Evolutionary conservation across 1,140 invertebrate genomes (phyloP).

Genomic region (Coelopa frigida): DNA sequence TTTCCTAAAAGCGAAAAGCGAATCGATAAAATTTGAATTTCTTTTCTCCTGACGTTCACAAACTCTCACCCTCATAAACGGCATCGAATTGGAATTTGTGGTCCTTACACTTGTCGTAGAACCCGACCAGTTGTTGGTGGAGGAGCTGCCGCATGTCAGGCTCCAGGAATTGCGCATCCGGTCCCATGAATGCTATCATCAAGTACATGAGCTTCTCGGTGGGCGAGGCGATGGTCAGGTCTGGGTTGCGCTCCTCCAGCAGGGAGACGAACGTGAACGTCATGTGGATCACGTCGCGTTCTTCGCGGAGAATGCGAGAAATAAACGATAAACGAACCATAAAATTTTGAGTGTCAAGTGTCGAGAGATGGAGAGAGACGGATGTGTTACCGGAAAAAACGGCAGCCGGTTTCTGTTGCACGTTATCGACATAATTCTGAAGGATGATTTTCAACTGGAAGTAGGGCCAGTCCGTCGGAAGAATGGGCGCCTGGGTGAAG

Average conservation of each 20-base stretch:
- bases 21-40: neutral
- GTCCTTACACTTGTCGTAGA: slow-evolving; percentile 19
- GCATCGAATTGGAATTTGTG: slow-evolving; percentile 31
- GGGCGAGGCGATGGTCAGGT: slow-evolving; percentile 28
- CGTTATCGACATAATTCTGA: slow-evolving; percentile 36
- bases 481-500: slow-evolving; percentile 27
- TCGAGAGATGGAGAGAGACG: neutral
- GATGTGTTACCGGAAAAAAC: slow-evolving; percentile 26
- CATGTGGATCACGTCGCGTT: slow-evolving; percentile 34
- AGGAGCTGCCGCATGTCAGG: slow-evolving; percentile 26
- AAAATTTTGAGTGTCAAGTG: neutral
- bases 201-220: slow-evolving; percentile 41
- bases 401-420: slow-evolving; percentile 24
- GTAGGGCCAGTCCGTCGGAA: slow-evolving; percentile 38
- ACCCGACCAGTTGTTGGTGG: slow-evolving; percentile 19
- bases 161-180: slow-evolving; percentile 32
- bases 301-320: slow-evolving; percentile 10
- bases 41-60: neutral
- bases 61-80: slow-evolving; percentile 23
- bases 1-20: slow-evolving; percentile 43
- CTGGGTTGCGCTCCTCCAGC: slow-evolving; percentile 23
- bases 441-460: slow-evolving; percentile 33
- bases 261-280: slow-evolving; percentile 34
- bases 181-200: slow-evolving; percentile 41
- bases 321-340: neutral